These are phyloP conservation scores for Balaenoptera acutorostrata DNA, from an alignment of 2,113 vertebrate species.

Conservation along the genomic window DNA sequence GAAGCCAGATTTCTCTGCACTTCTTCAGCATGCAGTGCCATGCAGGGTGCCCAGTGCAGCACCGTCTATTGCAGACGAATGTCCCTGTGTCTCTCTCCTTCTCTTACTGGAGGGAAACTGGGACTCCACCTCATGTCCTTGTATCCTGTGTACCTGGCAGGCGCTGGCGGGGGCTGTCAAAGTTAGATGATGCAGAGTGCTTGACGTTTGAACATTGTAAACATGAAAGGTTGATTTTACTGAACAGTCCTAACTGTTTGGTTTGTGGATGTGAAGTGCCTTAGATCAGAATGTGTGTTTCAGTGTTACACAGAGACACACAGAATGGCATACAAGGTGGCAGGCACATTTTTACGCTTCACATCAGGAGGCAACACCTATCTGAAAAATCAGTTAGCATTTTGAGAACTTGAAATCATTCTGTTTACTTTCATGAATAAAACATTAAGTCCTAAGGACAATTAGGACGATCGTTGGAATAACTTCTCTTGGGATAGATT, in stretches of 20 bases:
- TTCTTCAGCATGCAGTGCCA: rapidly evolving
- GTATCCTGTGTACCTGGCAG: not conserved
- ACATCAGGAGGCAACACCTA: not conserved
- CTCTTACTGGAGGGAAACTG: not conserved
- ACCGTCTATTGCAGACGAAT: rapidly evolving
- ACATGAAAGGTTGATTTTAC: not conserved
- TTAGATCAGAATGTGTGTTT: not conserved
- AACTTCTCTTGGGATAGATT: not conserved
- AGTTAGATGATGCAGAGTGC: not conserved
- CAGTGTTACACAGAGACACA: not conserved
- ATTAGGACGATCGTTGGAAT: not conserved
- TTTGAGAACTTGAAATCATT: not conserved
- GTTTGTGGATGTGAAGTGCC: not conserved
- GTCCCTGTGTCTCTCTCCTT: not conserved
- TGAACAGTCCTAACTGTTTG: not conserved
- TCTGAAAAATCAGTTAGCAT: not conserved
- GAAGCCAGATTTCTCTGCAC: too few species aligned
- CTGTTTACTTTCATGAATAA: not conserved
- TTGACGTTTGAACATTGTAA: not conserved
- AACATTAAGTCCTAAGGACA: not conserved
- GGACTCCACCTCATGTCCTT: not conserved
- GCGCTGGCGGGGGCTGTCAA: not conserved
- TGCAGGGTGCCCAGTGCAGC: not conserved
- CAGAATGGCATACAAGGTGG: not conserved
- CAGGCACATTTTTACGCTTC: not conserved